Conservation (phyloP, 2,113 vertebrate genomes). For the Pan troglodytes region DNA sequence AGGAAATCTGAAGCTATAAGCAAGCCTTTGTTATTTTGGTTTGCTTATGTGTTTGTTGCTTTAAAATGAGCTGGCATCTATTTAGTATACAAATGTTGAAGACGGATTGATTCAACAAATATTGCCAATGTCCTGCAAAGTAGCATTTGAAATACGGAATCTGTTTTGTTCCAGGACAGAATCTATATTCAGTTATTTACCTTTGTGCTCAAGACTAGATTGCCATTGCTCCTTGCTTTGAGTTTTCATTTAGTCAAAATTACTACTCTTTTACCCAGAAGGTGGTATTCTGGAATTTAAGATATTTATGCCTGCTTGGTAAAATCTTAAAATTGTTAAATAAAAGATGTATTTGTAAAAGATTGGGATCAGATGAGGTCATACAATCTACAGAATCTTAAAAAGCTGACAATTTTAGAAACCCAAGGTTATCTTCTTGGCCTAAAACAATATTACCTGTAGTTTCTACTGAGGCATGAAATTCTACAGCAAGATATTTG, state of each 20-base stretch:
- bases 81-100: slow-evolving; percentile 32
- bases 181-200: background rate
- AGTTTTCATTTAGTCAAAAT: slow-evolving; percentile 42
- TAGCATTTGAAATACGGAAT: background rate
- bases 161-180: background rate
- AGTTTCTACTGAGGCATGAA: slow-evolving; percentile 1
- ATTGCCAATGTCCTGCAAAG: background rate
- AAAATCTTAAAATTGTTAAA: slow-evolving; percentile 38
- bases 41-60: slow-evolving; percentile 3
- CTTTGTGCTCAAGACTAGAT: background rate
- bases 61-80: background rate
- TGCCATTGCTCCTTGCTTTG: background rate
- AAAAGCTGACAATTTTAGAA: slow-evolving; percentile 11
- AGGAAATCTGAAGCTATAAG: background rate
- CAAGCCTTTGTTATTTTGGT: background rate
- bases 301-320: background rate
- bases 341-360: background rate
- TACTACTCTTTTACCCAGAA: background rate
- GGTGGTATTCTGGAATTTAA: slow-evolving; percentile 13
- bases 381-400: background rate
- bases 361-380: background rate
- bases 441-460: background rate
- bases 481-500: background rate
- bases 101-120: background rate
- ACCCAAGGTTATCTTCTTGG: background rate